A percentile compares a stretch with the other conserved stretches of the same genome.
These are phyloP conservation scores for Grapholita molesta DNA, from an alignment of 1,140 invertebrate genomes.

Conservation along the genomic window DNA sequence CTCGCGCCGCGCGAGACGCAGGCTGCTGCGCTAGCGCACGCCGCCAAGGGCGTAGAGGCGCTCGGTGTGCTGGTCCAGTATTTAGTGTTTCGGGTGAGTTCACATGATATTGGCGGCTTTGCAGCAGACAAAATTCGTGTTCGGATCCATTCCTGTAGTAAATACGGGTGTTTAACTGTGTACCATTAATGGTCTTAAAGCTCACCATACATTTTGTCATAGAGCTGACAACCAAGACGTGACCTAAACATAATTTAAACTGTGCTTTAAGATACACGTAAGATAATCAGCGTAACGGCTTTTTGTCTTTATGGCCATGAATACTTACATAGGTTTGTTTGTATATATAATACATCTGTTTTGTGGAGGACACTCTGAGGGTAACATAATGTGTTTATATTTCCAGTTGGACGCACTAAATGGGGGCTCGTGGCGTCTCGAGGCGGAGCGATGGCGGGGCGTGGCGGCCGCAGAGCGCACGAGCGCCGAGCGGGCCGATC, in stretches of 20 bases:
- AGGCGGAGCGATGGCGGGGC: constrained; percentile 66
- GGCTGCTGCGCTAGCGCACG: constrained; percentile 53
- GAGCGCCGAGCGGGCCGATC: constrained; percentile 64
- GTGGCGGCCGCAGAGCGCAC: constrained; percentile 66
- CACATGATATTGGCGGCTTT: no score
- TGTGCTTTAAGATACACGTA: no score
- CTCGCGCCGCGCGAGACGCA: constrained; percentile 44
- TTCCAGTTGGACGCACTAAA: constrained; percentile 73
- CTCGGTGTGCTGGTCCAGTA: constrained; percentile 85
- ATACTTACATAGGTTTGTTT: no score
- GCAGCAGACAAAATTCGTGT: no score
- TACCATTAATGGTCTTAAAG: no score
- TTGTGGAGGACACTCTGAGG: background rate
- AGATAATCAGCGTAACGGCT: no score
- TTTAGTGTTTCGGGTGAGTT: constrained; percentile 83
- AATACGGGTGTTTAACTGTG: no score
- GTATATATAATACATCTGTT: background rate
- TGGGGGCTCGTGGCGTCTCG: constrained; percentile 63
- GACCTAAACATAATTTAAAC: no score
- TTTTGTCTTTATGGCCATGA: no score
- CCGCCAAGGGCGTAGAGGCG: constrained; percentile 80
- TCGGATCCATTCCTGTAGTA: no score
- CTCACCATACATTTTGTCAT: no score
- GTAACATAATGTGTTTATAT: background rate
- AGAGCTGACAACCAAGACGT: no score